A percentile compares a stretch with the other conserved stretches of the same genome.
Evolutionary conservation across 1,140 invertebrate genomes (phyloP).

Genomic region (Nasonia longicornis): DNA sequence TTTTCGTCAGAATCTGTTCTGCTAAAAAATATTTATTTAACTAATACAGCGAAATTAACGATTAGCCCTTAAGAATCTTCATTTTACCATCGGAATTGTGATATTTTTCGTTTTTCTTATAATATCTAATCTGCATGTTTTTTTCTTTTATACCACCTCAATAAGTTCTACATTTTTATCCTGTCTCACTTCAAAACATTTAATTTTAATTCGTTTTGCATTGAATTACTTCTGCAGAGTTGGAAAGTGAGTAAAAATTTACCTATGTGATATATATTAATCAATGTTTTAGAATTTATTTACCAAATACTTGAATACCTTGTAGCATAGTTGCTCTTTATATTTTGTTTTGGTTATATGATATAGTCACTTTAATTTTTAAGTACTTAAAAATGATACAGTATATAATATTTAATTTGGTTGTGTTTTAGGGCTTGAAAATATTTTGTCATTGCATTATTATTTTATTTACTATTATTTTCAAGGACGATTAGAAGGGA

Average conservation of each 20-base stretch:
- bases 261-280: slow-evolving; percentile 19
- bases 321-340: background rate
- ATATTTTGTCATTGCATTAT: background rate
- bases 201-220: background rate
- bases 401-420: background rate
- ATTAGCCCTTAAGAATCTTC: background rate
- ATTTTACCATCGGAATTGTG: slow-evolving; percentile 6
- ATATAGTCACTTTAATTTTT: background rate
- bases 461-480: background rate
- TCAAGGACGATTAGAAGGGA: background rate
- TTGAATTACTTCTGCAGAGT: slow-evolving; percentile 32
- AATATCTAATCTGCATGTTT: slow-evolving; percentile 27
- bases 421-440: slow-evolving; percentile 1
- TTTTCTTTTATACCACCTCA: background rate
- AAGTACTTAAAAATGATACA: background rate
- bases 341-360: background rate
- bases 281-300: background rate
- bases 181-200: background rate
- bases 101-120: background rate
- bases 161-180: background rate
- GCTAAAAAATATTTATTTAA: background rate
- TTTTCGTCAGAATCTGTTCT: background rate
- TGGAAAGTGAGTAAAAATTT: slow-evolving; percentile 45
- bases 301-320: background rate
- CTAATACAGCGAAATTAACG: background rate